phyloP scores from a whole-genome alignment of 2,888 invertebrate species.

The Ormyrus nitidulus region DNA sequence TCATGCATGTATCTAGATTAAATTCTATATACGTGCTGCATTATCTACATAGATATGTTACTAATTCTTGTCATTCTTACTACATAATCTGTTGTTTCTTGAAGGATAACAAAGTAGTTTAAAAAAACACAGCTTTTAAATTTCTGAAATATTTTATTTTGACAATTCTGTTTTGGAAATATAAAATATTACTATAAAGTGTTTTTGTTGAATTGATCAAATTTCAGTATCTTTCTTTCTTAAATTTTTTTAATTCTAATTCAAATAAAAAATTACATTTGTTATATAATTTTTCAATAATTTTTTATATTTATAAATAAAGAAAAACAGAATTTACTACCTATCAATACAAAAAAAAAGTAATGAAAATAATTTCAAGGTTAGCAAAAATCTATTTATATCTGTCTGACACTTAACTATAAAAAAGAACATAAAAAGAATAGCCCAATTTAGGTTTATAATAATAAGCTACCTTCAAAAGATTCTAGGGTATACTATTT shows the following conservation, averaged over 20 bases:
- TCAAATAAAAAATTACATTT: not conserved
- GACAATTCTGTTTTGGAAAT: not conserved
- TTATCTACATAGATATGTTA: slow-evolving; percentile 18
- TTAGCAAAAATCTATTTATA: slow-evolving; percentile 36
- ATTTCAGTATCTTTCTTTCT: slow-evolving; percentile 4
- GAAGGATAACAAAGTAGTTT: slow-evolving; percentile 1
- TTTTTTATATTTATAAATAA: not conserved
- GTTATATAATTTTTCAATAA: not conserved
- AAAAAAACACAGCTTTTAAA: slow-evolving; percentile 1
- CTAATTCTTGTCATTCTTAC: slow-evolving; percentile 34
- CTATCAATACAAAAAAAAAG: not conserved
- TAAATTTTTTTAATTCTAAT: not conserved
- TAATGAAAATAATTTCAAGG: slow-evolving; percentile 9
- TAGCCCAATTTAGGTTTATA: slow-evolving; percentile 12
- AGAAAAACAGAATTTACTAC: not conserved
- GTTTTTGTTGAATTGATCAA: not conserved
- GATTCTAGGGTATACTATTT: not conserved
- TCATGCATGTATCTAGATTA: slow-evolving; percentile 44
- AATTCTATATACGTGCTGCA: slow-evolving; percentile 41
- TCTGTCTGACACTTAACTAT: not conserved
- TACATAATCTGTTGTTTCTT: slow-evolving; percentile 22
- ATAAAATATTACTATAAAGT: too few relatives aligned
- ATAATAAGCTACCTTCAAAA: not conserved
- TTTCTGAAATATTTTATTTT: slow-evolving; percentile 29
- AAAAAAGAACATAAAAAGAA: slow-evolving; percentile 7